Conservation (phyloP, 35 echinoderm and acorn worm species). For the Lytechinus variegatus region DNA sequence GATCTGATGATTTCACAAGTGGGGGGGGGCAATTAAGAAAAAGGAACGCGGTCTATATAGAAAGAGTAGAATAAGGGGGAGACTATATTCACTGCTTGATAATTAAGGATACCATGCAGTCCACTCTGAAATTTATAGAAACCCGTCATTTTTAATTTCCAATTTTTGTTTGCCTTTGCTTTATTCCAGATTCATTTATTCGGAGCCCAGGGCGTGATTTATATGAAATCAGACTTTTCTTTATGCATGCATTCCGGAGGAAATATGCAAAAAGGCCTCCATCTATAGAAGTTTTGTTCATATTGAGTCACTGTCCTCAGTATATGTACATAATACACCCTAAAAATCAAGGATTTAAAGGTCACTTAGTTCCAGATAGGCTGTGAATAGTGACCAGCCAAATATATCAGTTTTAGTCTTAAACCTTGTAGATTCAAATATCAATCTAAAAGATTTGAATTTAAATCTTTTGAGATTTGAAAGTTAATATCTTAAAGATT, state of each 20-base stretch:
- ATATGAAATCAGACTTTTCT: neutral
- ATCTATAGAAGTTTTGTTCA: neutral
- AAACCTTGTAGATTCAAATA: no score
- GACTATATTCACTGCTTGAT: neutral
- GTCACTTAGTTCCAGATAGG: no score
- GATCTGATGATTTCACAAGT: neutral
- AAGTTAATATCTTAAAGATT: no score
- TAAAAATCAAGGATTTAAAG: no score
- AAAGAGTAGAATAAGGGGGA: neutral
- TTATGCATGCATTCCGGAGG: neutral
- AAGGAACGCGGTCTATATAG: neutral
- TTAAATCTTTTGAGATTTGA: no score
- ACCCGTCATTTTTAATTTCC: neutral
- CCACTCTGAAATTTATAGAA: neutral
- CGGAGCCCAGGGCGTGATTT: neutral
- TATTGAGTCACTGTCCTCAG: neutral
- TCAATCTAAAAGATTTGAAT: no score
- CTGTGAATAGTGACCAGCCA: no score
- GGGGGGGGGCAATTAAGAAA: neutral
- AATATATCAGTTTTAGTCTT: no score
- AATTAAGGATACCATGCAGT: neutral
- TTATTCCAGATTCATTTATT: neutral
- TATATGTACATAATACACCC: no score
- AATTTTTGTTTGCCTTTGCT: neutral
- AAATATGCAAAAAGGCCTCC: neutral